Evolutionary conservation across 1,140 invertebrate genomes (phyloP).

Genomic region (Gonatopus flavifemur): DNA sequence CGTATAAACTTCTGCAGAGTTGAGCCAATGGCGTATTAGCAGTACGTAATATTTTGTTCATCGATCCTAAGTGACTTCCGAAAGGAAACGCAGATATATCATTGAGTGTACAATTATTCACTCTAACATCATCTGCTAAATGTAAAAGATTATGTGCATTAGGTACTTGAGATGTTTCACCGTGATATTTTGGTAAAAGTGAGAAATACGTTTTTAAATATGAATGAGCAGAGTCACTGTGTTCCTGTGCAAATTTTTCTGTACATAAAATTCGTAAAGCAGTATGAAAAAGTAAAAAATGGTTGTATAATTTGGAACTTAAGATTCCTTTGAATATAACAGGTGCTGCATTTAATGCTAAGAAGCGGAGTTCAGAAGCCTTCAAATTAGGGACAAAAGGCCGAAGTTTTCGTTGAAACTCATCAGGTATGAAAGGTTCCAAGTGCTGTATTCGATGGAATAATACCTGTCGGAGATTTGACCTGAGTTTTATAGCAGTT

Average conservation of each 20-base stretch:
- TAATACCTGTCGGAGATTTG: too few relatives aligned
- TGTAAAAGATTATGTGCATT: constrained; percentile 18
- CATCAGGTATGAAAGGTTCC: too few relatives aligned
- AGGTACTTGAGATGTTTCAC: constrained; percentile 1
- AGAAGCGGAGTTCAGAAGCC: too few relatives aligned
- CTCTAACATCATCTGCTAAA: constrained; percentile 7
- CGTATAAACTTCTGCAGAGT: constrained; percentile 8
- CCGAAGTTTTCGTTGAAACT: too few relatives aligned
- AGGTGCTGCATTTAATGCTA: too few relatives aligned
- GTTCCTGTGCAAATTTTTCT: neutral
- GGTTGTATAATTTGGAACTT: constrained; percentile 3
- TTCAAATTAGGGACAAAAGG: too few relatives aligned
- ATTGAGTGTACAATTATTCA: neutral
- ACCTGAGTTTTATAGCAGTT: too few relatives aligned
- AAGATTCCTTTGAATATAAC: constrained; percentile 10
- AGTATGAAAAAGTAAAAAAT: constrained; percentile 13
- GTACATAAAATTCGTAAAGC: constrained; percentile 10
- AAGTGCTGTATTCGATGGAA: too few relatives aligned
- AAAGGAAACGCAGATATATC: constrained; percentile 9
- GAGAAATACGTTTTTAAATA: constrained; percentile 3
- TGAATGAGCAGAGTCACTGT: neutral
- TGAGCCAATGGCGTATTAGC: constrained; percentile 5
- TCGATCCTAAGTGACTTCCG: constrained; percentile 11
- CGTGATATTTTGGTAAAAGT: constrained; percentile 3
- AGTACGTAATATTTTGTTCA: constrained; percentile 5